Percentiles rank a stretch among this genome's conserved stretches.
Conservation (phyloP, 2,888 invertebrate genomes). For the Papilio elwesi region DNA sequence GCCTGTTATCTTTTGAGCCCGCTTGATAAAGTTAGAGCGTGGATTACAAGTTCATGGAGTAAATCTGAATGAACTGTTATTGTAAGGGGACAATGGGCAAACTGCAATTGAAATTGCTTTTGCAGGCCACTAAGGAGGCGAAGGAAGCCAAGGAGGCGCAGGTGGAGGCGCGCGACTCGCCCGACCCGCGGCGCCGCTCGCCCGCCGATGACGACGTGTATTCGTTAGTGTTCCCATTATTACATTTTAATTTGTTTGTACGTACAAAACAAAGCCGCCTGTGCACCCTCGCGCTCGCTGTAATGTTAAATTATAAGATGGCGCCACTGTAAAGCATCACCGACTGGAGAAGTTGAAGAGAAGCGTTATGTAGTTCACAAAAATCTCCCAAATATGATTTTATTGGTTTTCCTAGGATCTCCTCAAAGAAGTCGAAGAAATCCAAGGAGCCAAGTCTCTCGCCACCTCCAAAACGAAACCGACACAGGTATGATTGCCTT, state of each 20-base stretch:
- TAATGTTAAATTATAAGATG: too few relatives aligned
- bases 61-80: too few relatives aligned
- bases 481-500: constrained; percentile 58
- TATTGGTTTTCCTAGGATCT: constrained; percentile 51
- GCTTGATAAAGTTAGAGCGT: too few relatives aligned
- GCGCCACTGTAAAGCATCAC: too few relatives aligned
- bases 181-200: constrained; percentile 61
- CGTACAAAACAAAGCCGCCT: background rate
- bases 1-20: too few relatives aligned
- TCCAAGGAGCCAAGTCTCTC: constrained; percentile 75
- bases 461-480: constrained; percentile 72
- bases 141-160: constrained; percentile 55
- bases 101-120: background rate
- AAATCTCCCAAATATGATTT: background rate
- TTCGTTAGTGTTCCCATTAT: constrained; percentile 55
- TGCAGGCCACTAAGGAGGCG: constrained; percentile 67
- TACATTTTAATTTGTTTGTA: background rate
- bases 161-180: constrained; percentile 57
- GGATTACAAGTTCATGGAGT: too few relatives aligned
- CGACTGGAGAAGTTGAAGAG: too few relatives aligned
- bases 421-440: constrained; percentile 79
- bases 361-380: too few relatives aligned
- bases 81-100: too few relatives aligned
- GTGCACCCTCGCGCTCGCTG: too few relatives aligned
- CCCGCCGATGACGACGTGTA: constrained; percentile 70